Evolutionary conservation across 2,888 invertebrate genomes (phyloP), one percentile per base, ranked within the genome.

Genomic region (Tetrapedia diversipes): DNA sequence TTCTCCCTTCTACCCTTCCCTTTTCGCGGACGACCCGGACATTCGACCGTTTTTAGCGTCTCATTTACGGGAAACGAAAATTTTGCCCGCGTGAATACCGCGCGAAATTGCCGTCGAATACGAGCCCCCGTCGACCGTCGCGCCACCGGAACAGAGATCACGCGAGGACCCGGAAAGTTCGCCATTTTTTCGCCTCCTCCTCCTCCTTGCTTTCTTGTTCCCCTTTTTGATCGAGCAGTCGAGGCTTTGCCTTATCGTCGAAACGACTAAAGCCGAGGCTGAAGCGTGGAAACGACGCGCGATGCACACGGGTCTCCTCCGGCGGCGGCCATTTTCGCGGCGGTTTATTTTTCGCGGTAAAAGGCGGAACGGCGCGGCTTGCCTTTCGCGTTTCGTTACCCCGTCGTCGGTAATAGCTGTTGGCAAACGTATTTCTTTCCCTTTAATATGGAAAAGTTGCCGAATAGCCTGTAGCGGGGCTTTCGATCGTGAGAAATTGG

Each of bases 401-500:
- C 8, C 24, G 29, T 6, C 22, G 29, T 6, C 2, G 49, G 37
- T 57, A 49, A 43, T 49, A 19, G 56, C 43, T 43, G 32, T 37
- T 27, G 64, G 63, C 75, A 29, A 56, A 64, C 64, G 54, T 49
- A 19, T 63, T 61, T 56, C 47, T 29, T 49, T 24, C 41, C 34
- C 14, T 39, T 72, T 65, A 75, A 75, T 76, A 57, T 19, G 61
- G 47, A 59, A 37, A 77, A 64, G 45, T 77, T 59, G 77, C 57
- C 69, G 77, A 69, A 60, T 51, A 53, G 79, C 59, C 61, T n/a
- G 57, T 53, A 59, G 63, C 34, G 57, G 7, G 79, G 65, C 69
- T 80, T 71, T 73, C 83, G 75, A 80, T 85, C 80, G 83, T 77
- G 82, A 83, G 74, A 83, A 80, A 85, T 83, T 72, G 75, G 83